Conservation (phyloP, 2,797 vertebrate species). For the Muraenolepis orangiensis region DNA sequence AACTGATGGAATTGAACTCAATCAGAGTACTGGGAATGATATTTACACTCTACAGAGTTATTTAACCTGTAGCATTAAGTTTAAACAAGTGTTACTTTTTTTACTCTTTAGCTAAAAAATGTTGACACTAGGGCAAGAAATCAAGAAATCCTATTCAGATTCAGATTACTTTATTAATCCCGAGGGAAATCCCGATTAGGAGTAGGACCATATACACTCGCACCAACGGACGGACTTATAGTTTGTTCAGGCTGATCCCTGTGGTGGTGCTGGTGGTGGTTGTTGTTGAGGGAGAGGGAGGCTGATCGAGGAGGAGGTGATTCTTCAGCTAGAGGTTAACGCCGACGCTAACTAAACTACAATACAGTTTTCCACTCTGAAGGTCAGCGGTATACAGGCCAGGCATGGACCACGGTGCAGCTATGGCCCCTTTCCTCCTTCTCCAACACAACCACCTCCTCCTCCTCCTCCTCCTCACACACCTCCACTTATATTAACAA, state of each 20-base stretch:
- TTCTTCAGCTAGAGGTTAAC: slow-evolving; percentile 59
- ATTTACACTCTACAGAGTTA: slow-evolving; percentile 28
- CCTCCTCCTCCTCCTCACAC: too few relatives aligned
- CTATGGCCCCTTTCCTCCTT: too few relatives aligned
- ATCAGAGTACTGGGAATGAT: slow-evolving; percentile 17
- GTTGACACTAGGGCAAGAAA: neutral
- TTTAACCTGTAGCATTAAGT: slow-evolving; percentile 25
- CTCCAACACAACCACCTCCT: too few relatives aligned
- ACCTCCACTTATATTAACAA: too few relatives aligned
- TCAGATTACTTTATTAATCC: too few relatives aligned
- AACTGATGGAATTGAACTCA: slow-evolving; percentile 31
- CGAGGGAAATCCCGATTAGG: too few relatives aligned
- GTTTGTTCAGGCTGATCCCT: slow-evolving; percentile 35
- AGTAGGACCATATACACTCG: too few relatives aligned
- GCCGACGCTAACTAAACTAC: slow-evolving; percentile 44
- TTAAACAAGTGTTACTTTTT: slow-evolving; percentile 16
- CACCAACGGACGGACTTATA: slow-evolving; percentile 18
- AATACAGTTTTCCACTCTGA: slow-evolving; percentile 43
- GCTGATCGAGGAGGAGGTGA: slow-evolving; percentile 66
- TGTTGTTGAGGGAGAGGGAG: slow-evolving; percentile 20
- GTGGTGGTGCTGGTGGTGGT: neutral
- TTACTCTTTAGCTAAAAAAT: neutral
- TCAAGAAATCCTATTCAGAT: too few relatives aligned
- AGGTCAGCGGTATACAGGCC: slow-evolving; percentile 48
- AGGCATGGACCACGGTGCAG: slow-evolving; percentile 51